phyloP scores from a whole-genome alignment of 2,888 invertebrate genomes.

The Pocota personata region DNA sequence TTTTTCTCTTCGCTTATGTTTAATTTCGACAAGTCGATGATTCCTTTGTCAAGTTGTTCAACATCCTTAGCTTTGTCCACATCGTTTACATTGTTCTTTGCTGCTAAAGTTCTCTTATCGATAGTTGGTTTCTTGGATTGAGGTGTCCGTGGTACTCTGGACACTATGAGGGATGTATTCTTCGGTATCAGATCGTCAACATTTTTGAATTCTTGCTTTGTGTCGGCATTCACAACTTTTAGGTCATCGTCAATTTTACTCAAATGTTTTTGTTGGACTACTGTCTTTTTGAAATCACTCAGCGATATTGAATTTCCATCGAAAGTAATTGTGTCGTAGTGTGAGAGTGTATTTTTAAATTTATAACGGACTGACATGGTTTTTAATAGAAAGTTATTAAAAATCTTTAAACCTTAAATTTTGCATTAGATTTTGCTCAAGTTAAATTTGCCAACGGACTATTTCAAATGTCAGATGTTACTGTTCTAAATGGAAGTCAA shows the following conservation, averaged over 20 bases:
- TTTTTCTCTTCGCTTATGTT: slow-evolving; percentile 36
- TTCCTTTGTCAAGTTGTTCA: background rate
- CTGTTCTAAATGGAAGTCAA: slow-evolving; percentile 63
- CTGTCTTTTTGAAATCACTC: slow-evolving; percentile 11
- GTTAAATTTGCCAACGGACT: too few species aligned
- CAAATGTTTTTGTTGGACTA: slow-evolving; percentile 18
- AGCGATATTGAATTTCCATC: background rate
- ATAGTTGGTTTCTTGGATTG: background rate
- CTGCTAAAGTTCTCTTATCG: background rate
- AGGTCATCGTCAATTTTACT: slow-evolving; percentile 24
- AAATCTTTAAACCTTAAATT: too few species aligned
- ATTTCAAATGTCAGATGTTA: slow-evolving; percentile 57
- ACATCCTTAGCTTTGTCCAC: background rate
- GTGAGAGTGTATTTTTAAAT: slow-evolving; percentile 53
- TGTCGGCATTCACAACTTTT: slow-evolving; percentile 20
- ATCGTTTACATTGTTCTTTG: background rate
- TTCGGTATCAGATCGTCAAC: slow-evolving; percentile 10
- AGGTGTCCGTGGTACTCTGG: slow-evolving; percentile 13
- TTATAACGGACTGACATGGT: slow-evolving; percentile 67
- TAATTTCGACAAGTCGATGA: slow-evolving; percentile 16
- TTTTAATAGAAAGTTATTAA: slow-evolving; percentile 5
- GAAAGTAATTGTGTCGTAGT: slow-evolving; percentile 10
- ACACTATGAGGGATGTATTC: slow-evolving; percentile 12
- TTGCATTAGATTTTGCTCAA: too few species aligned
- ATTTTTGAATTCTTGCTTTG: slow-evolving; percentile 21